Conservation (phyloP, 2,113 vertebrate genomes). For the Labrus mixtus region DNA sequence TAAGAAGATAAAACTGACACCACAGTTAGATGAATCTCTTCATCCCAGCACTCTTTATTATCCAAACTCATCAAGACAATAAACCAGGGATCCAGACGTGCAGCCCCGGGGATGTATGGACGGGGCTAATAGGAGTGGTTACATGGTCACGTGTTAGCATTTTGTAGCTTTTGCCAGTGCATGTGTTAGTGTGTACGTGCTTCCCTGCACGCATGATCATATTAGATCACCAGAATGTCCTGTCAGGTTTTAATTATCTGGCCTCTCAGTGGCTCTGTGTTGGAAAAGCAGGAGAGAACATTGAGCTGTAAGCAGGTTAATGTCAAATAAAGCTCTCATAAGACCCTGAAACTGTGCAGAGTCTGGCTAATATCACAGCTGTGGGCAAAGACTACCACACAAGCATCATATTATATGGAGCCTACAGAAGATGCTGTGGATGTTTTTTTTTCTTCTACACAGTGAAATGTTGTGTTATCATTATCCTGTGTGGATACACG, state of each 20-base stretch:
- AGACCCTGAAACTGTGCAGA: conserved; percentile 40
- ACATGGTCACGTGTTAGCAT: conserved; percentile 1
- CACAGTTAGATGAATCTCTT: conserved; percentile 20
- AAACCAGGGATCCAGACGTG: conserved; percentile 46
- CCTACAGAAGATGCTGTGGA: neutral
- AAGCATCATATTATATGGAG: neutral
- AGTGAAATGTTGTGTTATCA: neutral
- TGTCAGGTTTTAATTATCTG: conserved; percentile 74
- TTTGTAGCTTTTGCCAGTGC: conserved; percentile 21
- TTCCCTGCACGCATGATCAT: conserved; percentile 60
- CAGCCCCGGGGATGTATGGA: conserved; percentile 33
- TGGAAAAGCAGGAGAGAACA: conserved; percentile 60
- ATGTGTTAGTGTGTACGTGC: conserved; percentile 53
- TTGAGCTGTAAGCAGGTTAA: conserved; percentile 71
- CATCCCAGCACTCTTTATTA: conserved; percentile 16
- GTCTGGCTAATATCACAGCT: conserved; percentile 34
- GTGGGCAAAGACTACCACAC: conserved; percentile 20
- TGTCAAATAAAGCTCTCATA: conserved; percentile 26
- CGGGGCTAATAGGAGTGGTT: neutral
- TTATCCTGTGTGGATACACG: too few species aligned
- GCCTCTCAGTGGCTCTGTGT: conserved; percentile 59
- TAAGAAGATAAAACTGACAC: neutral
- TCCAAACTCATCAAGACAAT: neutral
- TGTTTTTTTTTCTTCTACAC: neutral
- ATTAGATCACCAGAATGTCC: conserved; percentile 69